Evolutionary conservation across 1,140 invertebrate species (phyloP).

Genomic region (Zaprionus davidi): DNA sequence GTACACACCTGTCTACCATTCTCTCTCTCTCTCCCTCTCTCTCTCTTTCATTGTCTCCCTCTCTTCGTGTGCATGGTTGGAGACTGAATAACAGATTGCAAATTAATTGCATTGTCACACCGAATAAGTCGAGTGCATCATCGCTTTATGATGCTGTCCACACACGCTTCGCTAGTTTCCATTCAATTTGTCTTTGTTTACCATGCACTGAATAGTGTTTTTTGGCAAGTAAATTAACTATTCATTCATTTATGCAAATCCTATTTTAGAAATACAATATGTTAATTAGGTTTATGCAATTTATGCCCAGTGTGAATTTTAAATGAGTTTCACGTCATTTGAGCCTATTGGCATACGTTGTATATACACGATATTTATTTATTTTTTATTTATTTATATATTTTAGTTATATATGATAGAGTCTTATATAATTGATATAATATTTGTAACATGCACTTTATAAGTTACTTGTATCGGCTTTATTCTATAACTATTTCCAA

Average conservation of each 20-base stretch:
- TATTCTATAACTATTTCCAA: no score
- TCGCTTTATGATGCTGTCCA: not conserved
- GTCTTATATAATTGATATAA: no score
- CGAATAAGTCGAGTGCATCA: not conserved
- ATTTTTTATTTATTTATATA: not conserved
- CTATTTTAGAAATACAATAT: not conserved
- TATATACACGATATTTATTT: not conserved
- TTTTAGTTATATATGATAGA: no score
- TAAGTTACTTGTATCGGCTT: no score
- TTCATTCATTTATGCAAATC: not conserved
- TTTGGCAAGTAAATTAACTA: not conserved
- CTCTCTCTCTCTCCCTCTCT: not conserved
- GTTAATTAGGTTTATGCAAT: not conserved
- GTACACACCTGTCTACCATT: not conserved
- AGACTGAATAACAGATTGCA: constrained; percentile 1
- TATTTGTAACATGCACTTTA: no score
- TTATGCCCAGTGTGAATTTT: not conserved
- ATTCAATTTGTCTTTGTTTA: not conserved
- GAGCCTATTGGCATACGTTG: not conserved
- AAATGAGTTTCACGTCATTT: not conserved
- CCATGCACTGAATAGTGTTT: not conserved
- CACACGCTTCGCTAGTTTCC: not conserved
- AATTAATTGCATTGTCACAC: constrained; percentile 13
- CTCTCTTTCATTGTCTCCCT: not conserved
- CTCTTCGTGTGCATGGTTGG: not conserved